A percentile compares a stretch with the other conserved stretches of the same genome.
Conservation (phyloP, 1,140 invertebrate genomes). For the Drosophila pseudoobscura region DNA sequence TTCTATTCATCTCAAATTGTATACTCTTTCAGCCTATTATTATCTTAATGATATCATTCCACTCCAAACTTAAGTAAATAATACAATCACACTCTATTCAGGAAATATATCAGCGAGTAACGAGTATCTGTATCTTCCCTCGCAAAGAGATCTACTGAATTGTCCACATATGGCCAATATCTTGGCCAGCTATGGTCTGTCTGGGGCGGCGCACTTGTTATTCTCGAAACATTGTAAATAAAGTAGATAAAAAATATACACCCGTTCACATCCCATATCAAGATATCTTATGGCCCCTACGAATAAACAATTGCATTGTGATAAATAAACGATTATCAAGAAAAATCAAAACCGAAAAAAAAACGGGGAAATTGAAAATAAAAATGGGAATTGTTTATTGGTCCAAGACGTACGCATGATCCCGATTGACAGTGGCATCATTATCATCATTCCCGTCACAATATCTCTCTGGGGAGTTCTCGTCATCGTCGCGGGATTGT, state of each 20-base stretch:
- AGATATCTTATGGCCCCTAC: background rate
- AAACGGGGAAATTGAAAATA: too few species aligned
- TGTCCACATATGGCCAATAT: conserved; percentile 56
- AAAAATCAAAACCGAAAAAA: background rate
- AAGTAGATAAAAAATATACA: conserved; percentile 60
- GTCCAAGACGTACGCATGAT: conserved; percentile 38
- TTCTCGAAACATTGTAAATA: conserved; percentile 40
- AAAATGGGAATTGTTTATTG: conserved; percentile 31
- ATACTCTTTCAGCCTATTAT: too few species aligned
- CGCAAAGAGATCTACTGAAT: background rate
- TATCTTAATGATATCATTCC: too few species aligned
- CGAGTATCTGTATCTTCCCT: too few species aligned
- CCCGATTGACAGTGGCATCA: background rate
- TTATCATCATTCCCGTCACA: conserved; percentile 1
- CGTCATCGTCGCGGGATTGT: background rate
- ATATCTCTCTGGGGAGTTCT: conserved; percentile 4
- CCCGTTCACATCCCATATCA: conserved; percentile 1
- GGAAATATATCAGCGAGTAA: too few species aligned
- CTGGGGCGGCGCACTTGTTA: conserved; percentile 36
- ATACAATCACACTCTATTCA: too few species aligned
- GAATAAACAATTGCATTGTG: conserved; percentile 10
- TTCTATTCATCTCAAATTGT: too few species aligned
- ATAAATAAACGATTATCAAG: conserved; percentile 9
- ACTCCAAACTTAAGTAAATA: too few species aligned
- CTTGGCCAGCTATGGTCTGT: conserved; percentile 29